Percentiles rank a stretch among this genome's conserved stretches.
Conservation (phyloP, 2,888 invertebrate species). For the Xestia sexstrigata region DNA sequence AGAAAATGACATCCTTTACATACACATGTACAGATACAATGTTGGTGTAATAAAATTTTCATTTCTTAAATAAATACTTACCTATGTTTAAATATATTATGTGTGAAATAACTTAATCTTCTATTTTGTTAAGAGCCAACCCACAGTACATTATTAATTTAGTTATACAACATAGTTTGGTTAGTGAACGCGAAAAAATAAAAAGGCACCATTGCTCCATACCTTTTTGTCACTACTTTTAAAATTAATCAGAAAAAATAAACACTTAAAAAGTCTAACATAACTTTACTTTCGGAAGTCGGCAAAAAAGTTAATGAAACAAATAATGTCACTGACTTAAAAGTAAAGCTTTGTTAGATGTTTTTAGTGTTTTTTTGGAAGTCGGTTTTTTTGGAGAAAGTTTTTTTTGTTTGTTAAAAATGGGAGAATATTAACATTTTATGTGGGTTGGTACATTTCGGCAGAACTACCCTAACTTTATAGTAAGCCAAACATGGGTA, state of each 20-base stretch:
- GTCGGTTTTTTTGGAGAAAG: no score
- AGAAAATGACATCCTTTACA: not conserved
- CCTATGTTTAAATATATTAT: not conserved
- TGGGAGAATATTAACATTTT: no score
- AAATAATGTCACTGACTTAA: no score
- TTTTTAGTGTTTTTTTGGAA: no score
- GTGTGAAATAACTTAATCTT: not conserved
- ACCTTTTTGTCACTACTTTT: not conserved
- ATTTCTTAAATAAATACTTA: not conserved
- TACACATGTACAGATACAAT: not conserved
- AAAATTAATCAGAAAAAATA: not conserved
- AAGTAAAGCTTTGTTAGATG: no score
- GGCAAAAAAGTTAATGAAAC: no score
- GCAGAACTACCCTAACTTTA: not conserved
- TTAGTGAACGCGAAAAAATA: not conserved
- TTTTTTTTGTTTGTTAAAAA: no score
- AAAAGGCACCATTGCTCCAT: not conserved
- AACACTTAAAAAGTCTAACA: no score
- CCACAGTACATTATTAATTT: not conserved
- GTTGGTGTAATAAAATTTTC: not conserved
- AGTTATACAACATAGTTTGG: no score
- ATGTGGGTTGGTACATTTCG: not conserved
- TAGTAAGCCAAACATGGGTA: not conserved
- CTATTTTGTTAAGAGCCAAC: not conserved
- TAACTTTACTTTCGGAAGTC: no score